phyloP scores from a whole-genome alignment of 2,113 vertebrate species.

The human (Homo sapiens) region DNA sequence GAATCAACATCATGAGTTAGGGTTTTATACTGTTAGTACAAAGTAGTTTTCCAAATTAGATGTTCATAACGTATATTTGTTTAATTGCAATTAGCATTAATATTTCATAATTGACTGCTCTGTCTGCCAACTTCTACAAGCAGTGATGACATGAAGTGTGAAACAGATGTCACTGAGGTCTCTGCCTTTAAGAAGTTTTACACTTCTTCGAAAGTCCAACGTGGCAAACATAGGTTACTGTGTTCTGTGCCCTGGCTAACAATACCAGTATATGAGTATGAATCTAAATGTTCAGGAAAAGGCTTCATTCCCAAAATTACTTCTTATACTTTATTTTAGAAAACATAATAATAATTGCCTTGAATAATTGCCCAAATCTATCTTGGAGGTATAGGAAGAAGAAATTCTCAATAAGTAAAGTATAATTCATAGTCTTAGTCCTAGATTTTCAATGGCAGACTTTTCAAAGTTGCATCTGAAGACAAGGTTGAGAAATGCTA shows the following conservation, averaged over 20 bases:
- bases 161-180: background rate
- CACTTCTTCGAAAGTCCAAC: background rate
- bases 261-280: background rate
- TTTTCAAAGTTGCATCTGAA: background rate
- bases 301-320: background rate
- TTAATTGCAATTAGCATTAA: constrained; percentile 38
- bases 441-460: background rate
- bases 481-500: background rate
- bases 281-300: constrained; percentile 19
- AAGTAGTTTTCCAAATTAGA: constrained; percentile 43
- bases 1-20: background rate
- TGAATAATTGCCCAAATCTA: background rate
- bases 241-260: background rate
- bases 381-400: background rate
- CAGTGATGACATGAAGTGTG: background rate
- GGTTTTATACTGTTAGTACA: constrained; percentile 40
- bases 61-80: constrained; percentile 37
- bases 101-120: constrained; percentile 10
- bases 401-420: constrained; percentile 26
- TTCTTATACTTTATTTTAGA: constrained; percentile 19
- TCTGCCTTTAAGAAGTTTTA: background rate
- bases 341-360: background rate
- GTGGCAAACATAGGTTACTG: background rate
- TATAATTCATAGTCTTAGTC: background rate
- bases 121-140: background rate